Percentiles rank a stretch among this genome's conserved stretches.
phyloP scores from a whole-genome alignment of 2,888 invertebrate genomes.

The Tanypteryx hageni region DNA sequence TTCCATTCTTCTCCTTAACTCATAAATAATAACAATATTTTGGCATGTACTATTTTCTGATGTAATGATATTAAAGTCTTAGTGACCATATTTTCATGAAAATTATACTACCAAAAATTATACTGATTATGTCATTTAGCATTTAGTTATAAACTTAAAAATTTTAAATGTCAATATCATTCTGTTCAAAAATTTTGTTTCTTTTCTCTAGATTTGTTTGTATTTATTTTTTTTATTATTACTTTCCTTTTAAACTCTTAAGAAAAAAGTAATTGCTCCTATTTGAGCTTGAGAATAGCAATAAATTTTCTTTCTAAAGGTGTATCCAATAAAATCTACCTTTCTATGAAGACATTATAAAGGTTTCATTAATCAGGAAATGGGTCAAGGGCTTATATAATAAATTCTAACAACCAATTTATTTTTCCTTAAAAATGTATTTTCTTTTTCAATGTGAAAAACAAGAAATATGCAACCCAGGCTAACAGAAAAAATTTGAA shows the following conservation, averaged over 20 bases:
- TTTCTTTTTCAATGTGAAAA: slow-evolving; percentile 62
- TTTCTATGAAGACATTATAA: background rate
- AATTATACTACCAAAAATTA: background rate
- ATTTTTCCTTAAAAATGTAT: slow-evolving; percentile 60
- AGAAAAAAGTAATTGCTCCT: background rate
- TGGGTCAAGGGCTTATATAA: slow-evolving; percentile 57
- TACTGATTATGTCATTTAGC: background rate
- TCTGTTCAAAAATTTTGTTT: too few species aligned
- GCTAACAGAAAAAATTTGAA: slow-evolving; percentile 36
- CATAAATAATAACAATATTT: too few species aligned
- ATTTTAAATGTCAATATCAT: background rate
- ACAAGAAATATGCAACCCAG: slow-evolving; percentile 58
- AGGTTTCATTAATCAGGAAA: background rate
- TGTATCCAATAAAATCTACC: background rate
- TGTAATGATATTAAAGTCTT: background rate
- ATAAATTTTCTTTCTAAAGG: background rate
- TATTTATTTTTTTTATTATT: background rate
- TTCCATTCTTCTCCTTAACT: too few species aligned
- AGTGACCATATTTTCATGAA: background rate
- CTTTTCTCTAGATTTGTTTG: background rate
- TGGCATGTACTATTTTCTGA: too few species aligned
- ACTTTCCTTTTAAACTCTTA: background rate
- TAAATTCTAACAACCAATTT: slow-evolving; percentile 57
- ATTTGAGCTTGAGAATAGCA: background rate
- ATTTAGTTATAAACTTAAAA: background rate